These are phyloP conservation scores for Argynnis bischoffii DNA, from an alignment of 2,888 invertebrate genomes.

Conservation along the genomic window DNA sequence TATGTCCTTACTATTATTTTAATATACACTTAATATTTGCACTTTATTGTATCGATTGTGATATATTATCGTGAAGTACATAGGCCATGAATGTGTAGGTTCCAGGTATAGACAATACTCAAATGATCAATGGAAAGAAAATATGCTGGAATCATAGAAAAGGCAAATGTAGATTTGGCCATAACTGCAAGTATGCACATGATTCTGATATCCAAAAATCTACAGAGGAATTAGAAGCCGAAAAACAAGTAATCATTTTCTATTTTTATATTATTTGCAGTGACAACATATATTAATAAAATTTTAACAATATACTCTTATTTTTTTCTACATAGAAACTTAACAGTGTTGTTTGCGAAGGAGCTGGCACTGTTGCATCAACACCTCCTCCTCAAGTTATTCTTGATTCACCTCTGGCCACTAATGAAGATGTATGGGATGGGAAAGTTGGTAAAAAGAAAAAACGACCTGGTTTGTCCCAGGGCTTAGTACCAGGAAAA, in stretches of 20 bases:
- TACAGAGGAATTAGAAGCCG: slow-evolving; percentile 80
- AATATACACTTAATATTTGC: slow-evolving; percentile 17
- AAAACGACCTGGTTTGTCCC: slow-evolving; percentile 90
- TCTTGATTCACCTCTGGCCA: slow-evolving; percentile 52
- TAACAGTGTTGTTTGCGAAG: slow-evolving; percentile 71
- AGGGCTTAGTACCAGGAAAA: slow-evolving; percentile 90
- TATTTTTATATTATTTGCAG: too few species aligned
- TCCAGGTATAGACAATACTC: slow-evolving; percentile 86
- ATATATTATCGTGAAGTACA: slow-evolving; percentile 82
- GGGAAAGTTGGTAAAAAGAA: slow-evolving; percentile 83
- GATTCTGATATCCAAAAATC: slow-evolving; percentile 91
- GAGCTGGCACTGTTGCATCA: slow-evolving; percentile 64
- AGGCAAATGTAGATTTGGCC: slow-evolving; percentile 94
- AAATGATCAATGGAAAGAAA: slow-evolving; percentile 92
- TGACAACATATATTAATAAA: slow-evolving; percentile 10
- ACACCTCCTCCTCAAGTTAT: slow-evolving; percentile 58
- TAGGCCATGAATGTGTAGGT: slow-evolving; percentile 81
- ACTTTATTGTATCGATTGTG: slow-evolving; percentile 60
- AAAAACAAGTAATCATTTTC: slow-evolving; percentile 68
- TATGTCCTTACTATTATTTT: slow-evolving; percentile 10
- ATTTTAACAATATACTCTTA: not conserved
- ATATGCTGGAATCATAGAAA: slow-evolving; percentile 97
- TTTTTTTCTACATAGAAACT: slow-evolving; percentile 55
- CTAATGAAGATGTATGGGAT: slow-evolving; percentile 75
- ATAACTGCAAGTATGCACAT: slow-evolving; percentile 95